A percentile compares a stretch with the other conserved stretches of the same genome.
Evolutionary conservation across 2,797 vertebrate genomes (phyloP).

Genomic region (Euthynnus affinis): DNA sequence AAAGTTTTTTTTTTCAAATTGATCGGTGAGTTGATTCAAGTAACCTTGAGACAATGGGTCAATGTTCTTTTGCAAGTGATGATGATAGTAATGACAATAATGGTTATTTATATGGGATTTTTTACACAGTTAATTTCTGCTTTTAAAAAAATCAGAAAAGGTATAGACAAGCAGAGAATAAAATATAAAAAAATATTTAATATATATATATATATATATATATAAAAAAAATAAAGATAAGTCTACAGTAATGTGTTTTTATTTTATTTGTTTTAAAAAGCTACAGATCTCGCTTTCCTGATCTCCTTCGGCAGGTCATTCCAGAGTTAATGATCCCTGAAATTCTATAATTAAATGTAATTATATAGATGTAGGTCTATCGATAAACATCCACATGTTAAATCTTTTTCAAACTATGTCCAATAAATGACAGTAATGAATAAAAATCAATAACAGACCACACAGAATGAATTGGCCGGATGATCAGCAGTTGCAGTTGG

Average conservation of each 20-base stretch:
- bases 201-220: too few species aligned
- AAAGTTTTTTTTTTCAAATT: background rate
- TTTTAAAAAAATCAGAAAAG: background rate
- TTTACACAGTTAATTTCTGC: background rate
- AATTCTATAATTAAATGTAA: conserved; percentile 56
- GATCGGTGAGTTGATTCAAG: background rate
- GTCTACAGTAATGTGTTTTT: background rate
- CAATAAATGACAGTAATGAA: conserved; percentile 11
- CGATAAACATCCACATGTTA: conserved; percentile 25
- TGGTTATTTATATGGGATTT: background rate
- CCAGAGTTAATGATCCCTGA: conserved; percentile 47
- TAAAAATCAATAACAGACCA: conserved; percentile 13
- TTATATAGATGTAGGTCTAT: conserved; percentile 28
- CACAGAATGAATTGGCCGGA: conserved; percentile 10
- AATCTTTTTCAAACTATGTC: conserved; percentile 25
- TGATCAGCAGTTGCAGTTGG: conserved; percentile 21
- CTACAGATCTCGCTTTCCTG: background rate
- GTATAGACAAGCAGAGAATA: background rate
- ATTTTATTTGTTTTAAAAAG: background rate
- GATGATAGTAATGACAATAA: background rate
- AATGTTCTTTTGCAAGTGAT: background rate
- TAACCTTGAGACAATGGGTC: background rate
- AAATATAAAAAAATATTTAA: background rate
- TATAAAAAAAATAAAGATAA: background rate
- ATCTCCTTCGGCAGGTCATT: conserved; percentile 9